Evolutionary conservation across 2,113 vertebrate species (phyloP).

Genomic region (Pontoporia blainvillei): DNA sequence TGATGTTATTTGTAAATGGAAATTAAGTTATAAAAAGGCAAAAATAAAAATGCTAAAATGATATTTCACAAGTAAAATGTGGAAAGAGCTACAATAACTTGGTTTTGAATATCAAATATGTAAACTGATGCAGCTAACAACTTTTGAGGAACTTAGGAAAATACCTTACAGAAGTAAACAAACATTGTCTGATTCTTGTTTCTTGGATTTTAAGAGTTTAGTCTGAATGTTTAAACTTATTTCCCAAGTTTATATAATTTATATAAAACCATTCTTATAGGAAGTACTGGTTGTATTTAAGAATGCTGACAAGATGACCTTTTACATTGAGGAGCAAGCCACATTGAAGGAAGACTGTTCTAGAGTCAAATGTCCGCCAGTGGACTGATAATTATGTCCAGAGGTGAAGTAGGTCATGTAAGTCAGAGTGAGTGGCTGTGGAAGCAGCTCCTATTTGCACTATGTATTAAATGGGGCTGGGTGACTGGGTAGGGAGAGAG

Average conservation of each 20-base stretch:
- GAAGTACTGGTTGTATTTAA: not conserved
- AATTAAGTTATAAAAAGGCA: conserved; percentile 7
- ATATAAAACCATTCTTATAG: not conserved
- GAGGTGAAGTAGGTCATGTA: not conserved
- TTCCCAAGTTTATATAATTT: not conserved
- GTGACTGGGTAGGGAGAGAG: not conserved
- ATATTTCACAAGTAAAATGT: conserved; percentile 23
- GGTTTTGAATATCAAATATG: not conserved
- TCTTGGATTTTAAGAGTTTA: conserved; percentile 21
- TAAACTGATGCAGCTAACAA: not conserved
- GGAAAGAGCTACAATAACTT: not conserved
- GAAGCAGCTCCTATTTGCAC: not conserved
- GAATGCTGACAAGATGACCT: not conserved
- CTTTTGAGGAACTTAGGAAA: not conserved
- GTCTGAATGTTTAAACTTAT: conserved; percentile 9
- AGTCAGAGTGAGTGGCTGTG: not conserved
- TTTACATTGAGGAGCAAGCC: not conserved
- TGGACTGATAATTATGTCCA: not conserved
- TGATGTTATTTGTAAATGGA: not conserved
- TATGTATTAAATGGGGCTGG: not conserved
- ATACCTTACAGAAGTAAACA: not conserved
- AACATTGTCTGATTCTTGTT: not conserved
- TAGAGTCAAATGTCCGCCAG: not conserved
- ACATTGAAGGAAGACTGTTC: not conserved
- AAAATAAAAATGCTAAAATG: not conserved